These are phyloP conservation scores for Phoxinus phoxinus DNA, from an alignment of 2,113 vertebrate genomes.

Conservation along the genomic window DNA sequence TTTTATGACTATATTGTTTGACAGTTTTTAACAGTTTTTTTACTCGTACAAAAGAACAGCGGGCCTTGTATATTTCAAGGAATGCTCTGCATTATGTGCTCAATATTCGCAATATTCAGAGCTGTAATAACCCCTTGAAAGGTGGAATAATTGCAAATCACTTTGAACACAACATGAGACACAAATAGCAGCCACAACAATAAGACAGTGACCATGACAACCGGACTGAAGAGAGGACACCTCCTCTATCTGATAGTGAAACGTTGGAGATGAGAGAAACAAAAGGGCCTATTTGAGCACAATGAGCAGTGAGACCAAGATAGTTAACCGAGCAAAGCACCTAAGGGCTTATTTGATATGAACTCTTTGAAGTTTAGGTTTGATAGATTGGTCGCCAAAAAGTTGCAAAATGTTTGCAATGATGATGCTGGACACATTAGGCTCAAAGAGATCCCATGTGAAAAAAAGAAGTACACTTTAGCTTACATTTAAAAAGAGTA, in stretches of 20 bases:
- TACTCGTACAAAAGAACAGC: neutral
- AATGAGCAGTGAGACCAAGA: constrained; percentile 7
- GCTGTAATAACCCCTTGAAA: constrained; percentile 42
- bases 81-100: neutral
- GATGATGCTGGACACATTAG: neutral
- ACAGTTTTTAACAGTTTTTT: neutral
- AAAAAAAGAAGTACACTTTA: neutral
- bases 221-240: constrained; percentile 42
- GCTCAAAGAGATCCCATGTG: neutral
- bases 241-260: constrained; percentile 37
- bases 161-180: constrained; percentile 47
- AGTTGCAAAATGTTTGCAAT: neutral
- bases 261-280: constrained; percentile 21
- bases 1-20: neutral
- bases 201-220: constrained; percentile 53
- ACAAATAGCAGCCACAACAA: constrained; percentile 49
- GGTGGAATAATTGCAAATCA: constrained; percentile 46
- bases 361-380: neutral
- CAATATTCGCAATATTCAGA: constrained; percentile 34
- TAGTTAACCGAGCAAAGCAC: constrained; percentile 23
- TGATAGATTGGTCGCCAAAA: neutral
- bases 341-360: neutral
- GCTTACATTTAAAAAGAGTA: neutral
- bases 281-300: constrained; percentile 16
- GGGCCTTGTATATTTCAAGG: neutral